phyloP scores from a whole-genome alignment of 1,140 invertebrate genomes.

The Tetragnatha versicolor region DNA sequence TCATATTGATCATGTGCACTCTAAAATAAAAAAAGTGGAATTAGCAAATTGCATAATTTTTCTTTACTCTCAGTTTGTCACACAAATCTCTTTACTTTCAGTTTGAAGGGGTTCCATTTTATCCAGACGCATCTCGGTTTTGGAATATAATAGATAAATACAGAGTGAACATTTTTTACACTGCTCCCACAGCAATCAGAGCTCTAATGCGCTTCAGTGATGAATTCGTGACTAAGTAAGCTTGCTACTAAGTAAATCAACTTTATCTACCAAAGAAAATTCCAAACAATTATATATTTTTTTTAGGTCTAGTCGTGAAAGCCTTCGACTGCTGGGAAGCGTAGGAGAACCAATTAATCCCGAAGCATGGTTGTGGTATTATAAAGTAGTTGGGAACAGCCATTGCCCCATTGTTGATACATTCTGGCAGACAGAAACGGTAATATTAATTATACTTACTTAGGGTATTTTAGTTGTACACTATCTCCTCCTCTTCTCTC shows the following conservation, averaged over 20 bases:
- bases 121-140: slow-evolving; percentile 79
- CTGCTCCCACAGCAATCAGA: slow-evolving; percentile 96
- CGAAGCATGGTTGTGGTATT: slow-evolving; percentile 98
- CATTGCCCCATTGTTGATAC: slow-evolving; percentile 92
- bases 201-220: slow-evolving; percentile 88
- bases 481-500: too few species aligned
- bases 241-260: too few species aligned
- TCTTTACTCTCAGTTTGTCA: slow-evolving; percentile 7
- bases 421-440: slow-evolving; percentile 99
- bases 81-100: slow-evolving; percentile 65
- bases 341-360: slow-evolving; percentile 98
- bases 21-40: too few species aligned
- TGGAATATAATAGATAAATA: slow-evolving; percentile 95
- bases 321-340: slow-evolving; percentile 85
- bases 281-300: not conserved
- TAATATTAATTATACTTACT: too few species aligned
- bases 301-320: slow-evolving; percentile 69
- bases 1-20: too few species aligned
- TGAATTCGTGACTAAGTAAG: slow-evolving; percentile 67
- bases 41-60: not conserved
- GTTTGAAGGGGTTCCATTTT: slow-evolving; percentile 97
- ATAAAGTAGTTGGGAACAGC: slow-evolving; percentile 78
- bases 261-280: too few species aligned
- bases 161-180: slow-evolving; percentile 96
- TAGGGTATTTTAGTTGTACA: too few species aligned